Evolutionary conservation across 2,113 vertebrate genomes (phyloP).

Genomic region (Dascyllus trimaculatus): DNA sequence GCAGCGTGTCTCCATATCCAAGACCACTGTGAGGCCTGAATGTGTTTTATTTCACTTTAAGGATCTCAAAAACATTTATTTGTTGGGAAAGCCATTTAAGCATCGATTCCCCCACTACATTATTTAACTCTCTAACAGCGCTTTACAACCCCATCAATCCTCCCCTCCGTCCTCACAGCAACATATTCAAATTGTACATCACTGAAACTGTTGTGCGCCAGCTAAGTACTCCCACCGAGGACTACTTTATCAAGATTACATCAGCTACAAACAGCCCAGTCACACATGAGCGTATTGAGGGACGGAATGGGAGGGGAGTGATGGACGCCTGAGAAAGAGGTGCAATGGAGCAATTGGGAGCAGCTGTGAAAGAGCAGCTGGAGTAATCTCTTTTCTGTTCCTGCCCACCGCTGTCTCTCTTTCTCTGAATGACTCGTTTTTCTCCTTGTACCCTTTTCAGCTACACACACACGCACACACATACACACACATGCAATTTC

Average conservation of each 20-base stretch:
- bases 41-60: constrained; percentile 1
- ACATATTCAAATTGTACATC: constrained; percentile 14
- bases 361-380: constrained; percentile 74
- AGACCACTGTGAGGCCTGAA: background rate
- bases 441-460: constrained; percentile 8
- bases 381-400: constrained; percentile 63
- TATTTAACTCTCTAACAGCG: constrained; percentile 16
- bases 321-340: constrained; percentile 57
- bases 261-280: constrained; percentile 58
- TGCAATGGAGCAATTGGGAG: constrained; percentile 65
- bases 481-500: constrained; percentile 7
- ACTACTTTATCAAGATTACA: constrained; percentile 58
- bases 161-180: constrained; percentile 2
- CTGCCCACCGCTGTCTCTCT: constrained; percentile 28
- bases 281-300: constrained; percentile 31
- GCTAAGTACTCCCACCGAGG: constrained; percentile 37
- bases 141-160: constrained; percentile 28
- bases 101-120: constrained; percentile 15
- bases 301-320: constrained; percentile 39
- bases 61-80: background rate
- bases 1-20: background rate
- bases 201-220: constrained; percentile 21
- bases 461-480: constrained; percentile 28
- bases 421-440: constrained; percentile 7
- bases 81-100: background rate